Base-by-base conservation (phyloP, 2,888 invertebrate genomes). In the Campoplex nolae region DNA sequence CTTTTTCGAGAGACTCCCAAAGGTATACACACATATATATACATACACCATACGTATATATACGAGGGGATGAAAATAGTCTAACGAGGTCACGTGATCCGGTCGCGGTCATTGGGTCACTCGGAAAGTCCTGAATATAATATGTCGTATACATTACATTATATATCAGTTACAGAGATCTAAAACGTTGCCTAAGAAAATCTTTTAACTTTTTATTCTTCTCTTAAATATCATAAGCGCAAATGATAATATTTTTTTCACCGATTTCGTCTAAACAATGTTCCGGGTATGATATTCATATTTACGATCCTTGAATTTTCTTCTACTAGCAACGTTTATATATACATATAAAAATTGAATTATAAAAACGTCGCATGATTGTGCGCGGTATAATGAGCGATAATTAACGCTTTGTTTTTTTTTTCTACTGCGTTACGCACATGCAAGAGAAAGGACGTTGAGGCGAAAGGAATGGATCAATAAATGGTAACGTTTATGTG, bases 71-170 rank as follows among this genome's bases (percentile, higher is more conserved):
- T 35, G 3, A 35, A 51, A 67, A 77, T 62, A 32, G 54, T 51
- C 45, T 13, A 23, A 45, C 32, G 62, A 71, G 71, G 79, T 71
- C 79, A 71, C 71, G 48, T 67, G 70, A 56, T 58, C 23, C 42
- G 48, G 35, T 58, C 45, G 48, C 79, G 79, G 79, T 80, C 71
- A 71, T 71, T 68, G 56, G 79, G 79, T 80, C 79, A 80, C 79
- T 51, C 23, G 68, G 51, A 11, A 23, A 75, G 13, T 42, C 38
- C 2, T 9, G 18, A 16, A 38, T 42, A 48, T 18, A 45, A 3
- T 38, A 23, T 9, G 13, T 16, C 16, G 45, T 8, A 3, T 23
- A 6, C 38, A 38, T 38, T 65, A 73, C 7, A 38, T 42, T 32
- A 7, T 62, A 16, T 28, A 32, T 32, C 62, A 16, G 32, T 62